phyloP scores from a whole-genome alignment of 2,888 invertebrate genomes.

The Andrena fulva region DNA sequence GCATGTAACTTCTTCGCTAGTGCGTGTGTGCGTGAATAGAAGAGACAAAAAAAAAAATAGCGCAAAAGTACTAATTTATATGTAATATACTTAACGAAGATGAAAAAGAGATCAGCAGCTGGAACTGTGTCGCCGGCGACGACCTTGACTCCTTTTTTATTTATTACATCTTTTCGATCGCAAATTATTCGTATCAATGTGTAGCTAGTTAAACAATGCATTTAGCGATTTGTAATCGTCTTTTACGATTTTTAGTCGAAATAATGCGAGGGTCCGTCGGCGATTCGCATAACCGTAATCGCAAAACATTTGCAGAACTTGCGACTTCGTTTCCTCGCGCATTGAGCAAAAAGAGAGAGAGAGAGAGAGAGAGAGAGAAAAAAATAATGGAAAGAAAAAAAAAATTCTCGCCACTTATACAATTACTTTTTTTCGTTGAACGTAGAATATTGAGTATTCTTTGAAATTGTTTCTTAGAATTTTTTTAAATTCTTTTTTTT shows the following conservation, averaged over 20 bases:
- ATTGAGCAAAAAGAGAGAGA: neutral
- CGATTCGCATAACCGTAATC: constrained; percentile 14
- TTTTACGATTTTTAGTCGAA: constrained; percentile 3
- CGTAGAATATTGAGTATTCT: neutral
- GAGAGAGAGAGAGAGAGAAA: too few relatives aligned
- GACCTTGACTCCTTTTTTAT: constrained; percentile 38
- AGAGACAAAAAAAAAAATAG: constrained; percentile 52
- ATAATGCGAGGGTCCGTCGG: constrained; percentile 30
- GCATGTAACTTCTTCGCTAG: constrained; percentile 53
- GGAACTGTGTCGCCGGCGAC: constrained; percentile 60
- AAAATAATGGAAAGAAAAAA: too few relatives aligned
- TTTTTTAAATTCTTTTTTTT: constrained; percentile 16
- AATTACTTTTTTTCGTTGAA: constrained; percentile 18
- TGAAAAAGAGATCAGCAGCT: constrained; percentile 51
- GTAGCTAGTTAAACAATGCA: constrained; percentile 15
- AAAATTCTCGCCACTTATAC: neutral
- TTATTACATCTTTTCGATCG: constrained; percentile 21
- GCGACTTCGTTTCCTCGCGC: neutral
- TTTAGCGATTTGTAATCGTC: constrained; percentile 25
- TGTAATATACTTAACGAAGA: constrained; percentile 43
- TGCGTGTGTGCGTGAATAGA: constrained; percentile 59
- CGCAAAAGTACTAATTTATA: constrained; percentile 52
- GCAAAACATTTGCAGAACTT: neutral
- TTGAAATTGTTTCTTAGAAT: neutral
- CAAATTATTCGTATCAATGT: constrained; percentile 29